These are phyloP conservation scores for Takifugu flavidus DNA, from an alignment of 2,113 vertebrate species.

Conservation along the genomic window DNA sequence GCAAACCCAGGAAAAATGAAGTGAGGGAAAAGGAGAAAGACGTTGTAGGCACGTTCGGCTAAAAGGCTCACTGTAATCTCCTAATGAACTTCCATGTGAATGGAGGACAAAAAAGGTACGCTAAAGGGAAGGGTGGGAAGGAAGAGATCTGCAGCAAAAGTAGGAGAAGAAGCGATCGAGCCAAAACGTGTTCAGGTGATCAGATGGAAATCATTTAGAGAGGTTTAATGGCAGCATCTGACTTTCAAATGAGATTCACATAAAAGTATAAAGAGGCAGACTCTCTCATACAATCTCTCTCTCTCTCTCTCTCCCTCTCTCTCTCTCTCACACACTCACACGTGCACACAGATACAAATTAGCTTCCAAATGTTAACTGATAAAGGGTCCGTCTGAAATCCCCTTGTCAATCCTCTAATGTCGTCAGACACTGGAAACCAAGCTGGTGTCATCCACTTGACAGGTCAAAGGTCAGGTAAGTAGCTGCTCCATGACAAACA, in stretches of 20 bases:
- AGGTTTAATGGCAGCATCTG: too few species aligned
- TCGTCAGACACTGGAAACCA: conserved; percentile 56
- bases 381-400: conserved; percentile 47
- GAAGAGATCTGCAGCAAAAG: background rate
- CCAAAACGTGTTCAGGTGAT: background rate
- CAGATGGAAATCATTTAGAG: background rate
- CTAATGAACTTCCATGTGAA: conserved; percentile 63
- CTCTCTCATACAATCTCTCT: background rate
- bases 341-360: background rate
- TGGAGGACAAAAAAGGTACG: conserved; percentile 27
- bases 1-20: conserved; percentile 15
- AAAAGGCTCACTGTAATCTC: conserved; percentile 60
- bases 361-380: conserved; percentile 17
- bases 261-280: too few species aligned
- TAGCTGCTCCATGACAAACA: conserved; percentile 36
- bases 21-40: background rate
- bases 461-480: conserved; percentile 63
- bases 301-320: background rate
- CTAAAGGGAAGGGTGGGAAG: conserved; percentile 4
- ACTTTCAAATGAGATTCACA: too few species aligned
- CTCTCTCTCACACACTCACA: background rate
- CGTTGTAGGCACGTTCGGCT: conserved; percentile 25
- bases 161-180: too few species aligned
- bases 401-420: conserved; percentile 54
- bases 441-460: conserved; percentile 67